Conservation (phyloP, 2,113 vertebrate genomes). For the Parus major region DNA sequence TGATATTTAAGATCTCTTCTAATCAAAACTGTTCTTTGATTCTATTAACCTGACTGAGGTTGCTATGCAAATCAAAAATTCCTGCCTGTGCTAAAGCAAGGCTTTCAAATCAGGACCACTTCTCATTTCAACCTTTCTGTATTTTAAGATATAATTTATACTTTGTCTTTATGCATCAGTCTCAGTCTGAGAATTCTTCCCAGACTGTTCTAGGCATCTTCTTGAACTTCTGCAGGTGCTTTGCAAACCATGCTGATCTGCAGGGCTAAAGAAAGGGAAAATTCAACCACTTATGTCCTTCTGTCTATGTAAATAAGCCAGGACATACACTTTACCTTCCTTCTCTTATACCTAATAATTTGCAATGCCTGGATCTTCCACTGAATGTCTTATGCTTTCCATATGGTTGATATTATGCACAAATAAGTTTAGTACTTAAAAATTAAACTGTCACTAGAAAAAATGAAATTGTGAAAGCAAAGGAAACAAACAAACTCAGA, state of each 20-base stretch:
- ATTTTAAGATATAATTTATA: not conserved
- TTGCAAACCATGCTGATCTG: not conserved
- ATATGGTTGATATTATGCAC: not conserved
- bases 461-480: not conserved
- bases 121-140: not conserved
- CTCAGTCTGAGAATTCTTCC: not conserved
- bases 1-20: not conserved
- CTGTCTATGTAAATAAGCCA: not conserved
- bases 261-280: not conserved
- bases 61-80: not conserved
- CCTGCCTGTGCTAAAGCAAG: not conserved
- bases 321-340: not conserved
- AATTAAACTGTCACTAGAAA: not conserved
- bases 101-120: not conserved
- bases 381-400: not conserved
- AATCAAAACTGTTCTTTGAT: fast-evolving
- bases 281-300: not conserved
- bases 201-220: not conserved
- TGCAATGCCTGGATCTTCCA: not conserved
- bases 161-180: not conserved
- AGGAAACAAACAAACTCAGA: not conserved
- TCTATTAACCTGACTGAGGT: not conserved
- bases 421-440: not conserved
- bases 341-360: not conserved
- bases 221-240: not conserved